These are phyloP conservation scores for Eudyptes chrysolophus DNA, from an alignment of 2,113 vertebrate species.

Conservation along the genomic window DNA sequence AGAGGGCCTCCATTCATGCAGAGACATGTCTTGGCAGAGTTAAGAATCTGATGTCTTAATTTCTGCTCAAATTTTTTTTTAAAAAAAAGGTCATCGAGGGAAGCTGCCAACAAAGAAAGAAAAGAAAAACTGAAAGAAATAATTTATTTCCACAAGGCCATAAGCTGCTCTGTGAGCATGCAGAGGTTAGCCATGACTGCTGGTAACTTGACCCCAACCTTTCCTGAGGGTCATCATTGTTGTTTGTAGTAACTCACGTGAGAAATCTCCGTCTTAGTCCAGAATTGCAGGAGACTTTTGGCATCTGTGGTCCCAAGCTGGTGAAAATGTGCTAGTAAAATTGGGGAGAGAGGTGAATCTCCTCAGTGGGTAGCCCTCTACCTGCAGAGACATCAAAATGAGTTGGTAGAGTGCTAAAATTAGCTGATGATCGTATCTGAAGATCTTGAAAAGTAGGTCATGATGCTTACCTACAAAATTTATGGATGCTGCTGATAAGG, in stretches of 20 bases:
- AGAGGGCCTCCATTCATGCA: not conserved
- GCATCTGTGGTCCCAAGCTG: not conserved
- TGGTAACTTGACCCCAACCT: not conserved
- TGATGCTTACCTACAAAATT: not conserved
- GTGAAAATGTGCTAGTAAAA: not conserved
- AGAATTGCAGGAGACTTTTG: not conserved
- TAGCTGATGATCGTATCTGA: not conserved
- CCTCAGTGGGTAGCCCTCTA: not conserved
- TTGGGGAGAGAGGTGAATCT: not conserved
- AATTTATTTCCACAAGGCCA: not conserved
- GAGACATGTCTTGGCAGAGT: not conserved
- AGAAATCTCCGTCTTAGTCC: not conserved
- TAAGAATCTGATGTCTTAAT: not conserved
- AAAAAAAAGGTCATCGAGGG: not conserved
- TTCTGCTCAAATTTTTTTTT: not conserved
- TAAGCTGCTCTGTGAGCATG: not conserved
- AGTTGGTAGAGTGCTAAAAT: not conserved
- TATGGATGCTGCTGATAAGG: not conserved
- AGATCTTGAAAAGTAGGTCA: slow-evolving; percentile 1
- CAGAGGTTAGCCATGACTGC: not conserved
- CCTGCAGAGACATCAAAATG: not conserved
- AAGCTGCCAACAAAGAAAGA: not conserved
- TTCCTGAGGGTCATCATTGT: not conserved
- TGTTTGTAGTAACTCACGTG: not conserved
- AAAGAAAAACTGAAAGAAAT: not conserved